These are phyloP conservation scores for Sphaerophoria rueppellii DNA, from an alignment of 2,888 invertebrate genomes.

Conservation along the genomic window DNA sequence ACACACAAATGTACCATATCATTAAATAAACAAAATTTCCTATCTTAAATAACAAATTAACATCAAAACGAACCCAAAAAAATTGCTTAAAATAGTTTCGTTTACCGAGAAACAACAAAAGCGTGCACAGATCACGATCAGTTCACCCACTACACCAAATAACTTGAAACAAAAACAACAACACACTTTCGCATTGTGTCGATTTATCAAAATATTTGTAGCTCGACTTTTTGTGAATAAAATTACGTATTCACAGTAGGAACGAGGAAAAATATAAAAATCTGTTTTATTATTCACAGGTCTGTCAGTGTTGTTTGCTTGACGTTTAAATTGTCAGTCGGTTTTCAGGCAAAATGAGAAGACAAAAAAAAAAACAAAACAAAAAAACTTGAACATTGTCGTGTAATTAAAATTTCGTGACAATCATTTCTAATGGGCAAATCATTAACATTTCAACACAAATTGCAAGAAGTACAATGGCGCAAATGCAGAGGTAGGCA, in stretches of 20 bases:
- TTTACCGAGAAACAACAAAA: constrained; percentile 27
- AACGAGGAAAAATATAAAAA: constrained; percentile 10
- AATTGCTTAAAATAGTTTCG: constrained; percentile 12
- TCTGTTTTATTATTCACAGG: constrained; percentile 45
- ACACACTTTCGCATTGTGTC: constrained; percentile 38
- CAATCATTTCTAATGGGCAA: constrained; percentile 64
- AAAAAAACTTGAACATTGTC: constrained; percentile 12
- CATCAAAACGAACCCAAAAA: constrained; percentile 11
- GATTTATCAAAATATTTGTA: not conserved
- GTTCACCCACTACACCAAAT: constrained; percentile 56
- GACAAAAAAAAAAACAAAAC: constrained; percentile 9
- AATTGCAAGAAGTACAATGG: constrained; percentile 54
- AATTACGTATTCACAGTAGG: constrained; percentile 40
- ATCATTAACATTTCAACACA: constrained; percentile 62
- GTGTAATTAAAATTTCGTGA: constrained; percentile 60
- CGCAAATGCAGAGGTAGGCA: constrained; percentile 35
- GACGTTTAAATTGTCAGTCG: constrained; percentile 43
- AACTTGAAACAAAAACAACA: constrained; percentile 33
- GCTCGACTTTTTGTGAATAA: constrained; percentile 41
- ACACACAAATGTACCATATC: not conserved
- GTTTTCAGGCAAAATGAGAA: not conserved
- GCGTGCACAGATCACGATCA: constrained; percentile 69
- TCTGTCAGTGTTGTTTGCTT: constrained; percentile 51
- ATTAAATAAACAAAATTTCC: constrained; percentile 25
- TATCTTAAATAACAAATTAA: constrained; percentile 19